phyloP scores from a whole-genome alignment of 2,113 vertebrate genomes.

The Takifugu bimaculatus region DNA sequence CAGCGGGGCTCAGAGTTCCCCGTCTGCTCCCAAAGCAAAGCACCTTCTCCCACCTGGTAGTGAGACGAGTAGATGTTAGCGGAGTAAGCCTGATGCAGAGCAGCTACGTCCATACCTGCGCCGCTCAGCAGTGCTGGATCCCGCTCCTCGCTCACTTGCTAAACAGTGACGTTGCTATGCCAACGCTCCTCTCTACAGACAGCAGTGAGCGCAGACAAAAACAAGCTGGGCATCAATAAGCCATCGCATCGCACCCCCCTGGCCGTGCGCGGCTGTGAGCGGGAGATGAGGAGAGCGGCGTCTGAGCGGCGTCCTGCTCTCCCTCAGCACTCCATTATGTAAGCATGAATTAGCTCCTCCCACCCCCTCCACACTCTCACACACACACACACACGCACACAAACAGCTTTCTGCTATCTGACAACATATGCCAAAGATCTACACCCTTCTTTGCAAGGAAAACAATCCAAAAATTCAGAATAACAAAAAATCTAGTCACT shows the following conservation, averaged over 20 bases:
- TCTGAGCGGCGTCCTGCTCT: slow-evolving; percentile 19
- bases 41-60: slow-evolving; percentile 66
- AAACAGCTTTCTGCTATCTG: slow-evolving; percentile 6
- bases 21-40: too few species aligned
- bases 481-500: too few species aligned
- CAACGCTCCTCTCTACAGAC: not conserved
- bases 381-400: not conserved
- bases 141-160: slow-evolving; percentile 13
- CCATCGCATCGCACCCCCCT: slow-evolving; percentile 48
- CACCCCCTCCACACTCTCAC: slow-evolving; percentile 23
- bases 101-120: slow-evolving; percentile 70
- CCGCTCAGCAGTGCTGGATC: slow-evolving; percentile 18
- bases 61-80: slow-evolving; percentile 59
- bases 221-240: slow-evolving; percentile 62
- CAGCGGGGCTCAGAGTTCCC: too few species aligned
- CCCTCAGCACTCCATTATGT: slow-evolving; percentile 62
- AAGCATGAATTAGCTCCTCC: slow-evolving; percentile 63
- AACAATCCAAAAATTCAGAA: too few species aligned
- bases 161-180: slow-evolving; percentile 16
- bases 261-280: slow-evolving; percentile 22
- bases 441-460: not conserved
- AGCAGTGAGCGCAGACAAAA: slow-evolving; percentile 20
- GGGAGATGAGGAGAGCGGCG: slow-evolving; percentile 34
- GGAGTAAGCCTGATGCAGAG: slow-evolving; percentile 68
- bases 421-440: slow-evolving; percentile 1